Evolutionary conservation across 2,888 invertebrate species (phyloP).

Genomic region (Diplolepis rosae): DNA sequence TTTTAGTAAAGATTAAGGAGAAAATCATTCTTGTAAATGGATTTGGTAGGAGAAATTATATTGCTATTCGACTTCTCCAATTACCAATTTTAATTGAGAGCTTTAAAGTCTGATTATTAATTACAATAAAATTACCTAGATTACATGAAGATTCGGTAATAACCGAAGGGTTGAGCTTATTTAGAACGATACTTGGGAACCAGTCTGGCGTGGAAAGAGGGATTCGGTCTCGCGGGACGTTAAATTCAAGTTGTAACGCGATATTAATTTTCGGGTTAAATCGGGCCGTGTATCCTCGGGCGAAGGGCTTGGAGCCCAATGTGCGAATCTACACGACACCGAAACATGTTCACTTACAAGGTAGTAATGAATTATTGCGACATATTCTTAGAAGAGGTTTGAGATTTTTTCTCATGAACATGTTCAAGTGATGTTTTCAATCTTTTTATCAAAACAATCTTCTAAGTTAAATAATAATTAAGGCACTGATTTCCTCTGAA

Average conservation of each 20-base stretch:
- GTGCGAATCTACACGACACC: constrained; percentile 45
- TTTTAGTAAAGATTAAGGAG: not conserved
- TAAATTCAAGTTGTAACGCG: constrained; percentile 41
- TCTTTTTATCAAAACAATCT: not conserved
- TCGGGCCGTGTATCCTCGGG: constrained; percentile 50
- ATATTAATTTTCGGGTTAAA: constrained; percentile 55
- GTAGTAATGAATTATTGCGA: constrained; percentile 49
- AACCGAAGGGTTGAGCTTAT: constrained; percentile 7
- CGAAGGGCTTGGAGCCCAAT: constrained; percentile 34
- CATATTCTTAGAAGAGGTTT: constrained; percentile 41
- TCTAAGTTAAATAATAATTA: not conserved
- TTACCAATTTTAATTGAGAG: not conserved
- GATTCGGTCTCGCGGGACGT: constrained; percentile 14
- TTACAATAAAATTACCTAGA: constrained; percentile 23
- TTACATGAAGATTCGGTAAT: not conserved
- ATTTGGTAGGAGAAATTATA: not conserved
- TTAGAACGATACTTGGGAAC: constrained; percentile 26
- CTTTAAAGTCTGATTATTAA: constrained; percentile 9
- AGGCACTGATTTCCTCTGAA: not conserved
- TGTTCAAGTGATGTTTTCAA: constrained; percentile 5
- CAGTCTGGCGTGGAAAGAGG: constrained; percentile 12
- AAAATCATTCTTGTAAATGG: not conserved
- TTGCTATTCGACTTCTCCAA: not conserved
- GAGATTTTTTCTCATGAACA: constrained; percentile 39
- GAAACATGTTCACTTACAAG: constrained; percentile 48